Conservation (phyloP, 2,888 invertebrate species). For the Stenolophus ochropezus region DNA sequence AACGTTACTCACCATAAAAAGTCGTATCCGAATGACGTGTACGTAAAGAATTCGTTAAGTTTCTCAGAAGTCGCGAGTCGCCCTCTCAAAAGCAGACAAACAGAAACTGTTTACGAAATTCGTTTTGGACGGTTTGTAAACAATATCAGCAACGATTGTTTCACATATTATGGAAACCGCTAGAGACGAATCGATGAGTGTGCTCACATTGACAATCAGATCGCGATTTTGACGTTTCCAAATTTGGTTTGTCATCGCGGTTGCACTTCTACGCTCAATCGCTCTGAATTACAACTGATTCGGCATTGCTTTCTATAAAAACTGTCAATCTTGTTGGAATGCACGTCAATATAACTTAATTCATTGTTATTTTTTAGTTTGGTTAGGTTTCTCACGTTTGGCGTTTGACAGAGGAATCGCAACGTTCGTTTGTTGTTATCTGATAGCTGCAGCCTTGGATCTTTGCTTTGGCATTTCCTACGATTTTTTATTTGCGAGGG, state of each 20-base stretch:
- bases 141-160: conserved; percentile 53
- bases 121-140: conserved; percentile 44
- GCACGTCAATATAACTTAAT: conserved; percentile 22
- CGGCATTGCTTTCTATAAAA: neutral
- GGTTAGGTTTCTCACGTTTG: conserved; percentile 28
- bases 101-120: conserved; percentile 54
- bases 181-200: conserved; percentile 35
- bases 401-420: conserved; percentile 17
- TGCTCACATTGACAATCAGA: conserved; percentile 23
- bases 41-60: conserved; percentile 48
- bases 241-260: conserved; percentile 31
- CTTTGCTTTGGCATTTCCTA: conserved; percentile 48
- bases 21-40: conserved; percentile 46
- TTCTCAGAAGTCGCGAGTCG: conserved; percentile 23
- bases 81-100: conserved; percentile 46
- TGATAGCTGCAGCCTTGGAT: conserved; percentile 42
- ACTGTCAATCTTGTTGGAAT: conserved; percentile 14
- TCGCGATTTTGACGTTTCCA: conserved; percentile 33
- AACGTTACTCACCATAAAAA: conserved; percentile 45
- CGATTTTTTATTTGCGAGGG: conserved; percentile 48
- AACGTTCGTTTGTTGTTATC: conserved; percentile 38
- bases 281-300: conserved; percentile 16
- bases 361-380: conserved; percentile 11
- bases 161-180: conserved; percentile 57
- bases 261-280: neutral